Evolutionary conservation across 2,797 vertebrate species (phyloP).

Genomic region (Podarcis siculus): DNA sequence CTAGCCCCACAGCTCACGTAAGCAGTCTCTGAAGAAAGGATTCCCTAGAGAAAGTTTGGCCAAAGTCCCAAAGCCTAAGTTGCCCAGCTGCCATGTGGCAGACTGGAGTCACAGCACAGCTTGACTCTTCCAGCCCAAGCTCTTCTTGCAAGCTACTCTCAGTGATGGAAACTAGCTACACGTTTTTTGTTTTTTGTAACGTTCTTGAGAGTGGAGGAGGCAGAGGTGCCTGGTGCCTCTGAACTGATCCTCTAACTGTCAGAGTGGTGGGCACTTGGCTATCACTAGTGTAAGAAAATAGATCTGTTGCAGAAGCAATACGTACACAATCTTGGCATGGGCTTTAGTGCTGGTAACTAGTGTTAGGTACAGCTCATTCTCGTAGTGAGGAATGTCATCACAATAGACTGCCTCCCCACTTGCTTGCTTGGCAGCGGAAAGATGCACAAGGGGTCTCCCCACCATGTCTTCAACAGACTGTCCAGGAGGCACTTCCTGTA

Average conservation of each 20-base stretch:
- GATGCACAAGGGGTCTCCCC: constrained; percentile 89
- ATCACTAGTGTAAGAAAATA: background rate
- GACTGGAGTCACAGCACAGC: no score
- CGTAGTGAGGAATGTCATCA: constrained; percentile 89
- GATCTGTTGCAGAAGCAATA: background rate
- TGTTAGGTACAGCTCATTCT: constrained; percentile 89
- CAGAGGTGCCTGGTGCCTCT: background rate
- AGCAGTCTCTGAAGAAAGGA: background rate
- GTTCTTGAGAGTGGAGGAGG: background rate
- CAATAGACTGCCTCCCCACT: constrained; percentile 94
- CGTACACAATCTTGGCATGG: constrained; percentile 83
- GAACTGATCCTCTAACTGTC: background rate
- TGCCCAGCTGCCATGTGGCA: background rate
- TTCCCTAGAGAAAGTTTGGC: background rate
- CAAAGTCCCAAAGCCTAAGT: background rate
- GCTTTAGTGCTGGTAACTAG: constrained; percentile 91
- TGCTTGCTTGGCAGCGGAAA: constrained; percentile 90
- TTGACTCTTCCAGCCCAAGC: background rate
- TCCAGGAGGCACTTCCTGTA: constrained; percentile 86
- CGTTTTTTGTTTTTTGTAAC: no score
- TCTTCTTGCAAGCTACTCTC: background rate
- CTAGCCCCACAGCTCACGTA: background rate
- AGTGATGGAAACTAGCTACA: background rate
- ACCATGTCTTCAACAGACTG: constrained; percentile 84
- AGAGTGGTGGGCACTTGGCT: background rate